Evolutionary conservation across 2,888 invertebrate genomes (phyloP).

Genomic region (Agrochola circellaris): DNA sequence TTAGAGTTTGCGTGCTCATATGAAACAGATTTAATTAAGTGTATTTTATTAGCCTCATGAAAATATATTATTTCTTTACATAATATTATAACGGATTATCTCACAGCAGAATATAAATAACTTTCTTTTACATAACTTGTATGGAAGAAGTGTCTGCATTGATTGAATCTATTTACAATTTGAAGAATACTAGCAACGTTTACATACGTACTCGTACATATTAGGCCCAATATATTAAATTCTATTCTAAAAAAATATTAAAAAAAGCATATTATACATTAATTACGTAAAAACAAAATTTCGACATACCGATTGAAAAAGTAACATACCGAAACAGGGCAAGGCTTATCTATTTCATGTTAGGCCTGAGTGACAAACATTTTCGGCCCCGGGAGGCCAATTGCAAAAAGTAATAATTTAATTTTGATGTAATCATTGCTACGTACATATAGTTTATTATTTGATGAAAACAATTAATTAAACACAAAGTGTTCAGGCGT

Average conservation of each 20-base stretch:
- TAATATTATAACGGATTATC: conserved; percentile 53
- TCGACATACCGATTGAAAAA: background rate
- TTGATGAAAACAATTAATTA: conserved; percentile 24
- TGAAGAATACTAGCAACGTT: conserved; percentile 9
- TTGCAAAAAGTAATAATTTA: background rate
- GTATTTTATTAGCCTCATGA: conserved; percentile 62
- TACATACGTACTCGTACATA: background rate
- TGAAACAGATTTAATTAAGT: conserved; percentile 56
- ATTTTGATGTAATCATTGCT: background rate
- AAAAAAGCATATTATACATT: no score
- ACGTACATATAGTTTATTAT: background rate
- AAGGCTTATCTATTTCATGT: background rate
- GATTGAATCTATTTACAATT: conserved; percentile 35
- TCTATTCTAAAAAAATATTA: no score
- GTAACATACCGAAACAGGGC: background rate
- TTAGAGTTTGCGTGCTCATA: conserved; percentile 61
- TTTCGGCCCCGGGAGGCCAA: background rate
- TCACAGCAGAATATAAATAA: conserved; percentile 64
- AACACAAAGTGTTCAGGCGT: conserved; percentile 3
- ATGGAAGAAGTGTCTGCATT: conserved; percentile 27
- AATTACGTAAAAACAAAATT: no score
- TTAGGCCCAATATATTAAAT: background rate
- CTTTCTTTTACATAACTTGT: conserved; percentile 43
- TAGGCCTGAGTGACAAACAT: background rate
- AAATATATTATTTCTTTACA: conserved; percentile 67